phyloP scores from a whole-genome alignment of 2,113 vertebrate species.

The Verasper variegatus region DNA sequence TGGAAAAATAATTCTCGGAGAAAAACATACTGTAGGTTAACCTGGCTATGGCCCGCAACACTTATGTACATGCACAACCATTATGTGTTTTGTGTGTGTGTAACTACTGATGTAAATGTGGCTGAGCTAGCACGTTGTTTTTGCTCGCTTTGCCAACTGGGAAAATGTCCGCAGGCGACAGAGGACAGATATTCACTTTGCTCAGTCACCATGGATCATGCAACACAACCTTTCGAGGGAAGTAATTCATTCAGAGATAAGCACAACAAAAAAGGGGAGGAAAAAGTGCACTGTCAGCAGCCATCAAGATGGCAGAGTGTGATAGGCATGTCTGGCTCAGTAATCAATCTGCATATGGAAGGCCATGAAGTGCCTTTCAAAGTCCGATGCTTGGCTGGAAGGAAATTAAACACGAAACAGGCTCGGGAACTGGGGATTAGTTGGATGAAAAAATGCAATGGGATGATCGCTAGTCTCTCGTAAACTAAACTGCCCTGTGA shows the following conservation, averaged over 20 bases:
- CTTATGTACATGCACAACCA: neutral
- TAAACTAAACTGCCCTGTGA: neutral
- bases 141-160: constrained; percentile 25
- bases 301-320: constrained; percentile 55
- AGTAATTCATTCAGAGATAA: constrained; percentile 58
- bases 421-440: neutral
- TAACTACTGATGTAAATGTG: constrained; percentile 27
- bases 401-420: neutral
- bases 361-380: constrained; percentile 45
- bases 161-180: constrained; percentile 46
- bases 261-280: constrained; percentile 54
- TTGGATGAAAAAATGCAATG: neutral
- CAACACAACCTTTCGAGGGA: constrained; percentile 58
- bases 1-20: constrained; percentile 40
- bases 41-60: constrained; percentile 16
- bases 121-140: constrained; percentile 8
- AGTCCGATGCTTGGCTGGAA: constrained; percentile 4
- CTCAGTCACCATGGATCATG: constrained; percentile 56
- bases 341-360: constrained; percentile 59
- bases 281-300: constrained; percentile 65
- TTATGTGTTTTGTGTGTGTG: neutral
- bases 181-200: constrained; percentile 62
- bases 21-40: constrained; percentile 21
- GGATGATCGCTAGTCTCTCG: neutral
- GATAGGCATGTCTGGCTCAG: constrained; percentile 52